Evolutionary conservation across 1,140 invertebrate species (phyloP).

Genomic region (Sitodiplosis mosellana): DNA sequence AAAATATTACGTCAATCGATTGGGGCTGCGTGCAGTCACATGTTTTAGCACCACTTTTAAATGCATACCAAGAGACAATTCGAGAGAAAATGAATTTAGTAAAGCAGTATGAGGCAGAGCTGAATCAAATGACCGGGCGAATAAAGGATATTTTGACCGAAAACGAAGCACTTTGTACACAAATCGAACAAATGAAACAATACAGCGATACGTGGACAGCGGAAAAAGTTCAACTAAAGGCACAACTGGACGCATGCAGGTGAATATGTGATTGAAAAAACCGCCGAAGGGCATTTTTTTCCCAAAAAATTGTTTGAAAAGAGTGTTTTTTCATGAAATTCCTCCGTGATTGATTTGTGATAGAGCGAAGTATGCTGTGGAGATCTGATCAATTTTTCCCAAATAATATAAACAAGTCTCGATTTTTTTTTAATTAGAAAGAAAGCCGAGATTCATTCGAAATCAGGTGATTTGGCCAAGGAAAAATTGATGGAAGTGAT

Average conservation of each 20-base stretch:
- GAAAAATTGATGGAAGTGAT: conserved; percentile 39
- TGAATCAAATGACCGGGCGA: conserved; percentile 38
- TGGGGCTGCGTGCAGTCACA: conserved; percentile 36
- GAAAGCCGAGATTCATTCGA: conserved; percentile 21
- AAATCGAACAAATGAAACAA: conserved; percentile 32
- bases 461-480: conserved; percentile 29
- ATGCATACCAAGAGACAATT: conserved; percentile 46
- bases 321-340: no score
- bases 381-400: no score
- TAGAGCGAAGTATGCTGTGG: no score
- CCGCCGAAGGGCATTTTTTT: conserved; percentile 31
- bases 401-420: no score
- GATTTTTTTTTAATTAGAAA: not conserved
- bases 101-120: conserved; percentile 34
- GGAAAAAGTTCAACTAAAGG: conserved; percentile 17
- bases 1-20: conserved; percentile 6
- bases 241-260: conserved; percentile 19
- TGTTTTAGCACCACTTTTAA: conserved; percentile 36
- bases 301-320: conserved; percentile 25
- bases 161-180: conserved; percentile 37
- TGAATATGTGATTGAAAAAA: conserved; percentile 24
- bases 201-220: conserved; percentile 28
- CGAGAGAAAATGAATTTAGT: conserved; percentile 45
- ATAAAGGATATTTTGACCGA: conserved; percentile 39
- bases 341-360: no score